phyloP scores from a whole-genome alignment of 2,113 vertebrate genomes.

The Candoia aspera region DNA sequence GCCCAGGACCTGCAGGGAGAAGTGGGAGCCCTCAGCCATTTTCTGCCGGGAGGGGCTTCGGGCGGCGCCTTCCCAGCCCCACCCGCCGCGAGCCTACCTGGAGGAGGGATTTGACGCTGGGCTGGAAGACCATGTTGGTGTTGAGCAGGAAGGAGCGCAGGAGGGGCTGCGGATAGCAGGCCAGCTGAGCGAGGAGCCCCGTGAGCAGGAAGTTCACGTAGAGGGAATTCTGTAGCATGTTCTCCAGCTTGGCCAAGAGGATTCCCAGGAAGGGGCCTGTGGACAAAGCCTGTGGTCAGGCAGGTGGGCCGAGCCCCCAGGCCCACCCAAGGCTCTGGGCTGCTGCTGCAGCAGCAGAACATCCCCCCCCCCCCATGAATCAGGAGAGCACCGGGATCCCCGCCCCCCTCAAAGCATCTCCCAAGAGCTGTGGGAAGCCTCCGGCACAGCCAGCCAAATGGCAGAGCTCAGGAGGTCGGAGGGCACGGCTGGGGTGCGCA shows the following conservation, averaged over 20 bases:
- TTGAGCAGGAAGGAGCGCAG: conserved; percentile 98
- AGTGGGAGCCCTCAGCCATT: background rate
- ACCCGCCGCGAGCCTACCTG: conserved; percentile 74
- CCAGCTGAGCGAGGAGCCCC: conserved; percentile 92
- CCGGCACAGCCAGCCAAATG: background rate
- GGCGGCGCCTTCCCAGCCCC: background rate
- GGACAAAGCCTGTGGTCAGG: background rate
- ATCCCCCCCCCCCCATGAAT: background rate
- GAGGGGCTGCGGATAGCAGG: conserved; percentile 94
- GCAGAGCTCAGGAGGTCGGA: too few species aligned
- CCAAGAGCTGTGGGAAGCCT: background rate
- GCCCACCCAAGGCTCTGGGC: background rate
- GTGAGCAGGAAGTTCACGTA: conserved; percentile 98
- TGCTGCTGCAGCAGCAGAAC: background rate
- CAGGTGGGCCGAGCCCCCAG: accelerated
- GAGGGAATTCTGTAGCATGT: conserved; percentile 95
- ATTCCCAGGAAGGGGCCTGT: conserved; percentile 91
- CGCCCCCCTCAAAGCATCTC: too few species aligned
- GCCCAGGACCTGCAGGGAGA: conserved; percentile 86
- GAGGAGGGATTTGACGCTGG: conserved; percentile 94
- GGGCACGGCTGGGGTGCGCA: background rate
- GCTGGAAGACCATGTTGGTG: conserved; percentile 99
- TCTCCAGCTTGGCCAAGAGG: conserved; percentile 94
- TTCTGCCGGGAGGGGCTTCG: background rate
- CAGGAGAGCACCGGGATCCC: too few species aligned